Conservation (phyloP, 2,113 vertebrate genomes). For the Perca flavescens region DNA sequence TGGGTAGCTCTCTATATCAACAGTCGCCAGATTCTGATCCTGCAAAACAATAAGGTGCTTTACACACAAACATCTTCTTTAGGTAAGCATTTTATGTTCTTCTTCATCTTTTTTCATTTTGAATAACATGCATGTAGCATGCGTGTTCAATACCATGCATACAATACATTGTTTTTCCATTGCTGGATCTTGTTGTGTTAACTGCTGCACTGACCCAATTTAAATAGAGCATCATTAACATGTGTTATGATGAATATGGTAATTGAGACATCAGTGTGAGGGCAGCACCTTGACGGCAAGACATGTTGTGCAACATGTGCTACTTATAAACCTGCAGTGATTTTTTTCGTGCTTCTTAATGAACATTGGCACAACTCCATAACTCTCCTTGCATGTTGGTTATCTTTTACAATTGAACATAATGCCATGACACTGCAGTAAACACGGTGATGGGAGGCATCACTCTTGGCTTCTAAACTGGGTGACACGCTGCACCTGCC, state of each 20-base stretch:
- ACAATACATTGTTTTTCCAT: background rate
- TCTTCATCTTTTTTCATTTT: no score
- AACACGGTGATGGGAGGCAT: background rate
- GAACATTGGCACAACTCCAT: background rate
- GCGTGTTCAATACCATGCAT: background rate
- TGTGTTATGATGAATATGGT: conserved; percentile 6
- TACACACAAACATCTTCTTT: background rate
- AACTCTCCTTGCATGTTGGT: background rate
- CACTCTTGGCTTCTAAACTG: background rate
- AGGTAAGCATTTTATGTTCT: background rate
- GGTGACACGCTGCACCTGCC: background rate
- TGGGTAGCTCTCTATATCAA: background rate
- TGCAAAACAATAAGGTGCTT: background rate
- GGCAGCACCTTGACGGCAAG: background rate
- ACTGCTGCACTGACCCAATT: background rate
- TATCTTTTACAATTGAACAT: background rate
- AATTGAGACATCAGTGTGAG: background rate
- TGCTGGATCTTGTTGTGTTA: background rate
- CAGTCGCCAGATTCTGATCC: background rate
- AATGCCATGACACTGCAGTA: background rate
- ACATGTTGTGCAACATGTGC: conserved; percentile 9
- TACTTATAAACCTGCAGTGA: conserved; percentile 1
- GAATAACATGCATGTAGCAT: background rate
- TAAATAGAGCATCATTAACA: background rate
- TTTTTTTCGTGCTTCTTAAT: background rate